Base-by-base conservation (phyloP, 2,797 vertebrate species). In the Acropternis orthonyx region DNA sequence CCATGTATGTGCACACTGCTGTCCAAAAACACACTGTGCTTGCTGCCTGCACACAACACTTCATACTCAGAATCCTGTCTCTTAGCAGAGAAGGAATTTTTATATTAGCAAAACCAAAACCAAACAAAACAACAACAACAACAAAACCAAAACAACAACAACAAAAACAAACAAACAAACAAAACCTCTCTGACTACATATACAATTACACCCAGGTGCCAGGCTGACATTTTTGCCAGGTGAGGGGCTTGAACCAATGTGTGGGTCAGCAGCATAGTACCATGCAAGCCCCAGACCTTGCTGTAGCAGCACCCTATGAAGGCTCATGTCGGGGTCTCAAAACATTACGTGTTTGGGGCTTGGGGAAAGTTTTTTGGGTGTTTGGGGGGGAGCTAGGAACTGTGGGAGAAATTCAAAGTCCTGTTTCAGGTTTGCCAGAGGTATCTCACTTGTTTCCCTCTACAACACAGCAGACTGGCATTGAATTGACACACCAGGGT, bases 21-120 rank as follows among this genome's bases (percentile, higher is more conserved):
- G 5, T n/a, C 76, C 16, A 48, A 88, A 95, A 95, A 96, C 96
- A 90, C 1, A 0, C 79, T 86, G 94, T 95, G 83, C 93, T 85
- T 44, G 41, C 88, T 75, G 76, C 73, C 73, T 90, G 74, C 59
- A 73, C 68, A 69, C 55, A 67, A 11, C 66, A 24, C 59, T 65
- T 84, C 62, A 76, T 86, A n/a, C 83, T 72, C 76, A 20, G 34
- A 46, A 77, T 54, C 44, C 76, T 54, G 56, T 20, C 44, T 74
- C 72, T 59, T 23, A 90, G 52, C 37, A 80, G 37, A 91, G 65
- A 34, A 41, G 23, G 8, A 18, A 37, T 59, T 90, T 81, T 78
- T 62, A 36, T 71, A 61, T 48, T 20, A 90, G 65, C 34, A 69
- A 76, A 63, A 46, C 3, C n/a, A 37, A 37, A 37, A 37, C 37